Percentiles rank a stretch among this genome's conserved stretches.
Evolutionary conservation across 2,888 invertebrate genomes (phyloP).

Genomic region (Agriopis marginaria): DNA sequence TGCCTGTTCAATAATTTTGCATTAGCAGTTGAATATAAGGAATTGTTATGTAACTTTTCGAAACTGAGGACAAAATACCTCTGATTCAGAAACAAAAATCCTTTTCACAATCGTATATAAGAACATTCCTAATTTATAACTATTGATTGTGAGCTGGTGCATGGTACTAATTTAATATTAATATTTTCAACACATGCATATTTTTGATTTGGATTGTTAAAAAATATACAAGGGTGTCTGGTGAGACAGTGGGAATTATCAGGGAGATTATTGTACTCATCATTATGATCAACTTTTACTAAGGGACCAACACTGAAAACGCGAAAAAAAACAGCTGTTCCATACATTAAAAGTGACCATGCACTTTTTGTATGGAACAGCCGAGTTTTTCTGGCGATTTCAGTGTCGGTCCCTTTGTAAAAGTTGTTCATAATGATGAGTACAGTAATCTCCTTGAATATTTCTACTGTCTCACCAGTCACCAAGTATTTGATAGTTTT

Average conservation of each 20-base stretch:
- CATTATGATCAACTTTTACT: no score
- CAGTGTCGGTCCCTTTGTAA: no score
- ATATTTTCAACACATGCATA: background rate
- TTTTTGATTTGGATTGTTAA: constrained; percentile 5
- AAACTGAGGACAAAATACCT: background rate
- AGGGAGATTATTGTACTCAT: no score
- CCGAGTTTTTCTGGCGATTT: no score
- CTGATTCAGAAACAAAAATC: background rate
- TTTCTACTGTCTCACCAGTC: no score
- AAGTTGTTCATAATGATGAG: no score
- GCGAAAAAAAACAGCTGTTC: no score
- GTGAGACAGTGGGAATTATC: no score
- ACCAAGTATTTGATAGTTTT: background rate
- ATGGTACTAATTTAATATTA: constrained; percentile 3
- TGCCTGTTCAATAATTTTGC: background rate
- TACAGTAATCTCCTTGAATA: no score
- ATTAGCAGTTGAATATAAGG: background rate
- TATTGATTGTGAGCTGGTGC: background rate
- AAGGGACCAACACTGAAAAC: no score
- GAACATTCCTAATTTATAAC: constrained; percentile 1
- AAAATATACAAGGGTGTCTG: background rate
- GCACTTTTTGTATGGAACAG: no score
- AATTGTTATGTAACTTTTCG: background rate
- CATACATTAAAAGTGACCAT: no score
- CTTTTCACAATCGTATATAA: background rate